Conservation (phyloP, 2,113 vertebrate species). For the Axis porcinus region DNA sequence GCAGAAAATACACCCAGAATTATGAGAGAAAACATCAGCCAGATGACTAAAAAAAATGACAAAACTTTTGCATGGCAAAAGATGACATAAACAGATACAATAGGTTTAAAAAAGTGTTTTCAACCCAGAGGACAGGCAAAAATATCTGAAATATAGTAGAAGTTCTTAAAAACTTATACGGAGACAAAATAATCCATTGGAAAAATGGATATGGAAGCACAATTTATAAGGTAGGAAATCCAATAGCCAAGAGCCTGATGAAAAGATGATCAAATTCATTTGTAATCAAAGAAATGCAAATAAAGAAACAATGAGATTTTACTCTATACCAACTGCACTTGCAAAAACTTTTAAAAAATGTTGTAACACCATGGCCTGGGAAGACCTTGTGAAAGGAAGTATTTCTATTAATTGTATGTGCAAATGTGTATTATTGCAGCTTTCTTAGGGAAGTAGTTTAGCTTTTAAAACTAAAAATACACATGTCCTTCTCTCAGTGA, state of each 20-base stretch:
- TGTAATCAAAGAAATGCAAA: constrained; percentile 5
- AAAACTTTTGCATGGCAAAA: neutral
- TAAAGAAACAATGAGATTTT: neutral
- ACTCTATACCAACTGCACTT: neutral
- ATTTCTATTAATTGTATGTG: neutral
- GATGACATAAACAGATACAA: neutral
- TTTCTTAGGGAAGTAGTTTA: neutral
- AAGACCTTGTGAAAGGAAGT: neutral
- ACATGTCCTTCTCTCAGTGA: neutral
- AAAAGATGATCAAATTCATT: neutral
- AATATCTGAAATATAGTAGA: neutral
- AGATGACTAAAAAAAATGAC: neutral
- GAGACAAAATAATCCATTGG: neutral
- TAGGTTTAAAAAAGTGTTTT: neutral
- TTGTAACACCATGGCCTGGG: neutral
- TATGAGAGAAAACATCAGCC: neutral
- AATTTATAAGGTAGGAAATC: neutral
- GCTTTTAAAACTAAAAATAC: constrained; percentile 22
- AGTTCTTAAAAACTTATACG: neutral
- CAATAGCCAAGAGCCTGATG: neutral
- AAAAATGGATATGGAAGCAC: neutral
- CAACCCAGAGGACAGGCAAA: neutral
- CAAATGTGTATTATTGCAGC: neutral
- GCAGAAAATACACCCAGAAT: neutral
- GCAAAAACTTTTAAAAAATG: neutral